Evolutionary conservation across 2,113 vertebrate genomes (phyloP).

Genomic region (Pygoscelis antarcticus): DNA sequence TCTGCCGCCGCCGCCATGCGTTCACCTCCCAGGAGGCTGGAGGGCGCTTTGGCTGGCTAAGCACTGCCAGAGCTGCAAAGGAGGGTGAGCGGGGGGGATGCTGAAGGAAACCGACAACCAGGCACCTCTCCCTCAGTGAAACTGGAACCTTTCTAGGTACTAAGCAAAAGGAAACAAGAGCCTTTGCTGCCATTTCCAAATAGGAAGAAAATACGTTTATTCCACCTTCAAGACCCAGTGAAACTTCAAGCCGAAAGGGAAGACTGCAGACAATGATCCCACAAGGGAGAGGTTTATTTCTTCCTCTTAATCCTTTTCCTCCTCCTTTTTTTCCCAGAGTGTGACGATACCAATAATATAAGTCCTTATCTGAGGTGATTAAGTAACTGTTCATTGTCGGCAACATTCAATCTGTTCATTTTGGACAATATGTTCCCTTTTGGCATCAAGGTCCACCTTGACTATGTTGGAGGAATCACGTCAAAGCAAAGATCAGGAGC

Average conservation of each 20-base stretch:
- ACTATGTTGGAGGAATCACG: background rate
- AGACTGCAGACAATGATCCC: background rate
- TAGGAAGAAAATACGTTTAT: background rate
- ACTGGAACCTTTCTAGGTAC: background rate
- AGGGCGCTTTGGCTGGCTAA: background rate
- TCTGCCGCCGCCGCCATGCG: rapidly evolving
- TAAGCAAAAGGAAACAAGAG: background rate
- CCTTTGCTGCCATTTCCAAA: background rate
- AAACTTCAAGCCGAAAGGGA: background rate
- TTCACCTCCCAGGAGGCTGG: background rate
- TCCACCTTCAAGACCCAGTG: background rate
- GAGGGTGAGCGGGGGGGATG: background rate
- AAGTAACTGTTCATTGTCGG: background rate
- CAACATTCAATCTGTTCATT: background rate
- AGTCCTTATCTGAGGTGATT: background rate
- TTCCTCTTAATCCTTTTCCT: background rate
- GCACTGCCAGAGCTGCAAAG: background rate
- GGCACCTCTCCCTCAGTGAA: background rate
- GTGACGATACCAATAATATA: background rate
- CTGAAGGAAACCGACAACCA: background rate
- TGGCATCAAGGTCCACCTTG: background rate
- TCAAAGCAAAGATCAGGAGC: background rate
- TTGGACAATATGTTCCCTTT: background rate
- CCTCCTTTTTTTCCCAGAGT: background rate
- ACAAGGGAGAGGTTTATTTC: background rate